Base-by-base conservation (phyloP, 1,140 invertebrate species). In the Pygmarrhopalites habei region DNA sequence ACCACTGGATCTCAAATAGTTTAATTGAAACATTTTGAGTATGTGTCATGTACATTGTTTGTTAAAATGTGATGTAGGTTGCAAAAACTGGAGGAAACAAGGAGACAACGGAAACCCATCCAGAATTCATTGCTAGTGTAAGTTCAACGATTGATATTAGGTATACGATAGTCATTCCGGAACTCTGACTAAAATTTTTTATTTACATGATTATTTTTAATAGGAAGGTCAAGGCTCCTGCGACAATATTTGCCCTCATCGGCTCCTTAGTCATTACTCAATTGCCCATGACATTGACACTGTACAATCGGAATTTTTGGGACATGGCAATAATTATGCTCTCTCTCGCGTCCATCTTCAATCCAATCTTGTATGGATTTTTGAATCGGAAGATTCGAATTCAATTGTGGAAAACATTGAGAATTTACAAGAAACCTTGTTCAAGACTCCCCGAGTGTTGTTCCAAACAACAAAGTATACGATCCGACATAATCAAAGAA, bases 351-450 rank as follows among this genome's bases (percentile, higher is more conserved):
- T 58, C 61, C 4, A 28, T 69, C 0, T 41, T 62, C 1, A 69
- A 66, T 56, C 68, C 68, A 32, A 57, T 69, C 32, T 61, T 69
- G 32, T 69, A 69, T 35, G 68, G 68, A 29, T 66, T 69, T 52
- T 64, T 69, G 1, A 69, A 69, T 29, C 43, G 68, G 49, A 66
- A 46, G 23, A 69, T 69, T 25, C 51, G 68, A 19, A 17, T 61
- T 2, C 58, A 66, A 28, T 55, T 69, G 23, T 66, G 62, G 61
- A 66, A 64, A 39, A 53, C 62, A 2, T 47, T 69, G 2, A 32
- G 59, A 59, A 49, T 67, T 39, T 39, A 44, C 5, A 32, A 21
- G 15, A 23, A 51, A 30, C 30, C 47, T 7, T n/a, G n/a, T n/a
- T n/a, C n/a, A n/a, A 53, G 44, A 26, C n/a, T 5, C 12, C 29